These are phyloP conservation scores for Lasioglossum vierecki DNA, from an alignment of 2,888 invertebrate species.

Conservation along the genomic window DNA sequence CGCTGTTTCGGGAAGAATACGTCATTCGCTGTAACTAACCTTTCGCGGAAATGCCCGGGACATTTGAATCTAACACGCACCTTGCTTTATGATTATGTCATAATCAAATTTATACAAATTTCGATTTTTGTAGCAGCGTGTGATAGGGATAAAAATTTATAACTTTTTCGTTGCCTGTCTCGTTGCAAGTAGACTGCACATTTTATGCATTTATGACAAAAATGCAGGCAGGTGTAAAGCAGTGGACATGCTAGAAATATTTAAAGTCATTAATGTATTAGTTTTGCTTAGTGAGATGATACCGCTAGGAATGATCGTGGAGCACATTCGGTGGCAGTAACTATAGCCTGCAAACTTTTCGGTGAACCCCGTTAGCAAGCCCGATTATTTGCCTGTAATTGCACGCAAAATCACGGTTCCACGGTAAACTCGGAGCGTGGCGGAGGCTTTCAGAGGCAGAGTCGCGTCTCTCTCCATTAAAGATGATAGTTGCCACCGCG, in stretches of 20 bases:
- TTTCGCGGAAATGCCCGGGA: background rate
- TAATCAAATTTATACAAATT: too few species aligned
- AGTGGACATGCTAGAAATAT: too few species aligned
- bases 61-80: background rate
- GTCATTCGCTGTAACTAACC: slow-evolving; percentile 1
- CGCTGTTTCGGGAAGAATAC: slow-evolving; percentile 4
- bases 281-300: too few species aligned
- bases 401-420: slow-evolving; percentile 18
- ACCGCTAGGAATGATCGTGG: background rate
- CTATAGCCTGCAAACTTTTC: background rate
- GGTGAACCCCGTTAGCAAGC: background rate
- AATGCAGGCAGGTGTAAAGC: too few species aligned
- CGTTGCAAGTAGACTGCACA: too few species aligned
- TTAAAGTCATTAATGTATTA: too few species aligned
- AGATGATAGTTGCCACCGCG: slow-evolving; percentile 51
- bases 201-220: too few species aligned
- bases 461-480: slow-evolving; percentile 42
- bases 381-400: slow-evolving; percentile 11
- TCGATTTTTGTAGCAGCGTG: too few species aligned
- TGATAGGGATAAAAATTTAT: too few species aligned
- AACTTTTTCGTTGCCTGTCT: too few species aligned
- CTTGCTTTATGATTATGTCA: background rate
- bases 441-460: slow-evolving; percentile 35
- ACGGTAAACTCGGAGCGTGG: slow-evolving; percentile 19
- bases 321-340: background rate